Evolutionary conservation across 2,797 vertebrate species (phyloP), one percentile per base, ranked within the genome.

Genomic region (Rhabdophis nuchalis): DNA sequence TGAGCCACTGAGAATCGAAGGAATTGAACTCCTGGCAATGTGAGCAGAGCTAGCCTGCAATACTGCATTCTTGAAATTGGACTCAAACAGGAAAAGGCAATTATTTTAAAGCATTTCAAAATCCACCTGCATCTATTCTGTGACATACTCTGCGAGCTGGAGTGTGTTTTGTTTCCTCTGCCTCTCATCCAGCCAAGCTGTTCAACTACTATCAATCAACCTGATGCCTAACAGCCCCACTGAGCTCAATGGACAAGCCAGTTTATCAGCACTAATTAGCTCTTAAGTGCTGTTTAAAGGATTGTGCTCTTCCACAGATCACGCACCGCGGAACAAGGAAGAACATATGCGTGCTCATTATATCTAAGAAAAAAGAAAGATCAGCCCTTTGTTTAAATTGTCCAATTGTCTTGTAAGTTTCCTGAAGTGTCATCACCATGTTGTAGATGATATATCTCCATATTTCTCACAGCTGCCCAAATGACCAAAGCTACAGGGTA

Each of bases 221-320:
- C 50, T 61, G 87, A 41, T 89, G 14, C 50, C 87, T 86, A 85
- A 89, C 58, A 82, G 57, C 46, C 91, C 57, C 57, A 54, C 56
- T 54, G 72, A 64, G 46, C 72, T 85, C 72, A 41, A 36, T n/a
- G 87, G 57, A 89, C 87, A 85, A 41, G 25, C 2, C 58, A 46
- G 25, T 86, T 92, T 85, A 89, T 89, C 87, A 86, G 87, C 54
- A 27, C 57, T 85, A 92, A 92, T 92, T 85, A 91, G 82, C 82
- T 25, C 56, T 46, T 91, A 85, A 92, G 56, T 89, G 91, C 25
- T 64, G 14, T 89, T 89, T 89, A 60, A 85, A 11, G 23, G 57
- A 85, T 54, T 53, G 89, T 64, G 32, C 23, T 41, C 46, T 60
- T 85, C 29, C 57, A 86, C 10, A 77, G 46, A 52, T 12, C 27